Evolutionary conservation across 1,140 invertebrate genomes (phyloP).

Genomic region (Diprion similis): DNA sequence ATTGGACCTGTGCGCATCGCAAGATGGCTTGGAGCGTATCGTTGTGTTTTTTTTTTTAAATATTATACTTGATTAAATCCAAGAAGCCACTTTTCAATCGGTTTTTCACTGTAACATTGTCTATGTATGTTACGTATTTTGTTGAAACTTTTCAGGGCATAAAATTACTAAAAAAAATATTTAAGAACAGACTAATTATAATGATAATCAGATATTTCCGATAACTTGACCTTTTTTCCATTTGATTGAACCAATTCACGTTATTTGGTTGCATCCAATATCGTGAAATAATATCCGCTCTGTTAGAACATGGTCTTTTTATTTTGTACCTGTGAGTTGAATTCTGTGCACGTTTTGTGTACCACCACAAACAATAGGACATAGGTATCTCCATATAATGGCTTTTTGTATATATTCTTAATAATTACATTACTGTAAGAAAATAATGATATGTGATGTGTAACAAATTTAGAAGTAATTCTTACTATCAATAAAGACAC

Average conservation of each 20-base stretch:
- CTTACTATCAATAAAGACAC: conserved; percentile 54
- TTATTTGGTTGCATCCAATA: background rate
- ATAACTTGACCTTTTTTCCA: too few relatives aligned
- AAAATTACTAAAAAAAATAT: background rate
- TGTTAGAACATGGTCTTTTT: background rate
- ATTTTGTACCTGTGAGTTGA: background rate
- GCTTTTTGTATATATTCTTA: conserved; percentile 62
- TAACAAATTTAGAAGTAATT: conserved; percentile 58
- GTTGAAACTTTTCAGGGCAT: background rate
- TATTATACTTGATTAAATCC: conserved; percentile 28
- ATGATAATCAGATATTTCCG: background rate
- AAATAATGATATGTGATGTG: conserved; percentile 53
- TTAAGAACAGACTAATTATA: background rate
- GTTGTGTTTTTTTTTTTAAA: conserved; percentile 25
- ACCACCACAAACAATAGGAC: background rate
- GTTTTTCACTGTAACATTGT: background rate
- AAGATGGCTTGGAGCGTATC: background rate
- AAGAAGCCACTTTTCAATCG: conserved; percentile 34
- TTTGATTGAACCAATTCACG: background rate
- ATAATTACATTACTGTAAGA: conserved; percentile 47
- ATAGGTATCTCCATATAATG: conserved; percentile 26
- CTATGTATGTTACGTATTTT: background rate
- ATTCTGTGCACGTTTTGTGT: background rate
- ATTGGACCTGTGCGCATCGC: background rate
- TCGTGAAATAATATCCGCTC: background rate